Base-by-base conservation (phyloP, 2,888 invertebrate species). In the Lysandra coridon region DNA sequence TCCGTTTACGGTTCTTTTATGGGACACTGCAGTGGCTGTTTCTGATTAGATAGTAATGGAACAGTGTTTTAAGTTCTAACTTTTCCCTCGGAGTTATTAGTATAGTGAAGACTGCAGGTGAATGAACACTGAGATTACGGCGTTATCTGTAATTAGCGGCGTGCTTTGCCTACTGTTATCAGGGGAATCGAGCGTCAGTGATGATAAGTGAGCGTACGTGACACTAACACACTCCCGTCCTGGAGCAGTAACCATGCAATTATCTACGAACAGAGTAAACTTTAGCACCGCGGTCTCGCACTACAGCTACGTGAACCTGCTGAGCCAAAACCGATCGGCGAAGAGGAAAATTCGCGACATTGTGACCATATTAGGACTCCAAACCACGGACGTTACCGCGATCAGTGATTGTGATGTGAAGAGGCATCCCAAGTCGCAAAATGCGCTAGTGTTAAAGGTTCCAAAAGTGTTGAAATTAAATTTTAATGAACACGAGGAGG, bases 221-320 rank as follows among this genome's bases (percentile, higher is more conserved):
- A 84, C 84, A 74, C 81, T 64, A 80, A 69, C 80, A 23, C 44
- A 78, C 77, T 77, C 74, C 62, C 79, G 74, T 44, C 78, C 78
- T 78, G 69, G 44, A 44, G 37, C n/a, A 69, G 69, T 80, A 80
- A 84, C 86, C 81, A 94, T 94, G 94, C 94, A 92, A 82, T 83
- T 92, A 81, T 88, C 93, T 78, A 89, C 89, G 23, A 91, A 84
- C 83, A 90, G 94, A 73, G 90, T 94, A 6, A 91, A 93, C 84
- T 93, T 94, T 82, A 91, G 91, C 1, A 92, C 89, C 1, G 90
- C 93, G 4, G 88, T 92, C 60, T 88, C 92, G 4, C 92, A 94
- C 80, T 91, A 90, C 80, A 94, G 91, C 84, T 94, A 94, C 83
- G 89, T 92, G 7, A 89, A 91, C 80, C 90, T 93, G 80, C 83